Evolutionary conservation across 1,140 invertebrate genomes (phyloP).

Genomic region (Lordiphosa mommai): DNA sequence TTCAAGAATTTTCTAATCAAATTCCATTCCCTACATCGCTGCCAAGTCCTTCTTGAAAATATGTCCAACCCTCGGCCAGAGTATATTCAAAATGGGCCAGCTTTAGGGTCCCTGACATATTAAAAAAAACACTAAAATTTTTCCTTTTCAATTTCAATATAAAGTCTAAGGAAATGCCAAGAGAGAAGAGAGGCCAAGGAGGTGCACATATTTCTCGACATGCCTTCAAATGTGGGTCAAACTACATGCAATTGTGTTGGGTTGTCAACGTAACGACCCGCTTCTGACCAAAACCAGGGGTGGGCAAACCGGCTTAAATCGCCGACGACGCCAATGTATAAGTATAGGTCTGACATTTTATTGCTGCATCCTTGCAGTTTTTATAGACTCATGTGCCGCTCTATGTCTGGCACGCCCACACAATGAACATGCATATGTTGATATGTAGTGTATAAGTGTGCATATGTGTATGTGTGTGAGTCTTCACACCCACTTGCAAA

Average conservation of each 20-base stretch:
- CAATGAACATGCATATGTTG: constrained; percentile 37
- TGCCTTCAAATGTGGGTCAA: constrained; percentile 69
- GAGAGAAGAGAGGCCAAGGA: neutral
- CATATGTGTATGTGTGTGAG: constrained; percentile 23
- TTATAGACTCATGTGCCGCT: constrained; percentile 62
- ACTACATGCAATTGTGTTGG: constrained; percentile 47
- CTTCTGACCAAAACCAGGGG: constrained; percentile 56
- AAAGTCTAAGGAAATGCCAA: constrained; percentile 57
- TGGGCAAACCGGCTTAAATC: constrained; percentile 40
- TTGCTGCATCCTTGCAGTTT: constrained; percentile 75
- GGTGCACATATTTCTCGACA: constrained; percentile 28
- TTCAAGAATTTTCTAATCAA: too few species aligned
- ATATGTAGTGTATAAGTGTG: constrained; percentile 21
- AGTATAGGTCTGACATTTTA: constrained; percentile 52
- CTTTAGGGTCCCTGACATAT: constrained; percentile 39
- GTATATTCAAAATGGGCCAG: constrained; percentile 19
- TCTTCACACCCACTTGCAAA: constrained; percentile 63
- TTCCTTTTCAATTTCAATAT: constrained; percentile 69
- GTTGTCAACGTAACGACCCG: constrained; percentile 74
- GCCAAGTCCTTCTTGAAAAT: too few species aligned
- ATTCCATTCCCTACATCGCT: too few species aligned
- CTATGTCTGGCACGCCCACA: constrained; percentile 51
- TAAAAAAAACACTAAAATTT: constrained; percentile 35
- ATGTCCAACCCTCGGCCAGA: neutral
- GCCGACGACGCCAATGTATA: constrained; percentile 23